Conservation (phyloP, 2,888 invertebrate species). For the Dioctria rufipes region DNA sequence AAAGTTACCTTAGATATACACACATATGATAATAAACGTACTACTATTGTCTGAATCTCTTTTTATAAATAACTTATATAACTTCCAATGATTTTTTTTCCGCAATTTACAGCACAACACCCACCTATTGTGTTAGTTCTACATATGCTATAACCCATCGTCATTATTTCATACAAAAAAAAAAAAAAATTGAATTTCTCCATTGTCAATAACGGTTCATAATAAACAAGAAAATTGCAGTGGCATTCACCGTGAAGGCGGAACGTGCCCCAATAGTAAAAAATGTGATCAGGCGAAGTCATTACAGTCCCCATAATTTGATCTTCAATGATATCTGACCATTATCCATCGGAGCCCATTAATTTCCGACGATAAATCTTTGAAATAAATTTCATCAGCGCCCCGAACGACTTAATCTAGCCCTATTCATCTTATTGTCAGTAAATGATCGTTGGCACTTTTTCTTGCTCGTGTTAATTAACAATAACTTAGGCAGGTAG, state of each 20-base stretch:
- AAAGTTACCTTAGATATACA: too few species aligned
- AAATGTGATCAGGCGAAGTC: background rate
- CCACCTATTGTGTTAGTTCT: background rate
- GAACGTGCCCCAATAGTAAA: slow-evolving; percentile 22
- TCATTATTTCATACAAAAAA: background rate
- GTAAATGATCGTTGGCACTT: slow-evolving; percentile 2
- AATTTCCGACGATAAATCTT: slow-evolving; percentile 28
- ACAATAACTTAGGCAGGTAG: slow-evolving; percentile 29
- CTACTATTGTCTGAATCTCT: too few species aligned
- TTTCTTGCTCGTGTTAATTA: slow-evolving; percentile 29
- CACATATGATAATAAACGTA: too few species aligned
- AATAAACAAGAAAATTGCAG: slow-evolving; percentile 8
- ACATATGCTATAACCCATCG: background rate
- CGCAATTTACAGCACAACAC: background rate
- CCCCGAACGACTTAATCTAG: slow-evolving; percentile 25
- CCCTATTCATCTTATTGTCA: background rate
- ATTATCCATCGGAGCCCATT: slow-evolving; percentile 18
- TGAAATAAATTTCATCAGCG: slow-evolving; percentile 30
- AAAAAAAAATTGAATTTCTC: background rate
- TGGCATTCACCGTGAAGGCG: slow-evolving; percentile 5
- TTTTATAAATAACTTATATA: too few species aligned
- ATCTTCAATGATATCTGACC: slow-evolving; percentile 29
- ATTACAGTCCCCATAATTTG: slow-evolving; percentile 16
- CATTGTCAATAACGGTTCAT: slow-evolving; percentile 12
- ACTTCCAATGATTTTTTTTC: too few species aligned